Percentiles rank a stretch among this genome's conserved stretches.
Evolutionary conservation across 2,113 vertebrate genomes (phyloP).

Genomic region (Pelecanus crispus): DNA sequence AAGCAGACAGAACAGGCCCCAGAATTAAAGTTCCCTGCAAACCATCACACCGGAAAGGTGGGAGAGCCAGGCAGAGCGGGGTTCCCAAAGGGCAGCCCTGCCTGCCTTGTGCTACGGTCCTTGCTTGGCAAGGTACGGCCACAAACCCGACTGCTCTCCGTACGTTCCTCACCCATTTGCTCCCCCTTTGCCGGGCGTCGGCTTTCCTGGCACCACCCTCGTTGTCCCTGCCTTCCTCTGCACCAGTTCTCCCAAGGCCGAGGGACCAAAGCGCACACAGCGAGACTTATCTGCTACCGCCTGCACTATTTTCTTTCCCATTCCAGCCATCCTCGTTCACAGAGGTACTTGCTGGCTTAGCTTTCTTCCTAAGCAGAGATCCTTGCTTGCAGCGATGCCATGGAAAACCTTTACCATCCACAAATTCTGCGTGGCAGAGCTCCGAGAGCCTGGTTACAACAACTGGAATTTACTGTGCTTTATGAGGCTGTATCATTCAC

Average conservation of each 20-base stretch:
- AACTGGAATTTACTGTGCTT: background rate
- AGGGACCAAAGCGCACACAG: background rate
- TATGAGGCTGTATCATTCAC: background rate
- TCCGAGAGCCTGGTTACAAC: background rate
- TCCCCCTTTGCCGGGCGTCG: background rate
- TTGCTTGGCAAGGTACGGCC: background rate
- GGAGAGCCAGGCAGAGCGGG: background rate
- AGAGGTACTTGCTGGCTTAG: too few species aligned
- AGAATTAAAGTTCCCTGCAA: background rate
- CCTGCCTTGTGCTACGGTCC: background rate
- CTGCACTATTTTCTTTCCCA: background rate
- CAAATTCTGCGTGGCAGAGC: background rate
- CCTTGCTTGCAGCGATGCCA: background rate
- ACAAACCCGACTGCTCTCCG: accelerated
- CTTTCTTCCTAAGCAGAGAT: background rate
- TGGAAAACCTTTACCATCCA: background rate
- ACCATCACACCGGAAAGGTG: background rate
- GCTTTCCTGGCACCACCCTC: background rate
- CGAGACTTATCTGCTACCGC: accelerated
- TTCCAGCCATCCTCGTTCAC: background rate
- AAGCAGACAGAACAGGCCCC: background rate
- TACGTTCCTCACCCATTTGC: accelerated
- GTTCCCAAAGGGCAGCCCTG: background rate
- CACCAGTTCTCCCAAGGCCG: accelerated
- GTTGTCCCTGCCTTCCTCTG: accelerated